These are phyloP conservation scores for Drosophila gaucha DNA, from an alignment of 2,888 invertebrate species.

Conservation along the genomic window DNA sequence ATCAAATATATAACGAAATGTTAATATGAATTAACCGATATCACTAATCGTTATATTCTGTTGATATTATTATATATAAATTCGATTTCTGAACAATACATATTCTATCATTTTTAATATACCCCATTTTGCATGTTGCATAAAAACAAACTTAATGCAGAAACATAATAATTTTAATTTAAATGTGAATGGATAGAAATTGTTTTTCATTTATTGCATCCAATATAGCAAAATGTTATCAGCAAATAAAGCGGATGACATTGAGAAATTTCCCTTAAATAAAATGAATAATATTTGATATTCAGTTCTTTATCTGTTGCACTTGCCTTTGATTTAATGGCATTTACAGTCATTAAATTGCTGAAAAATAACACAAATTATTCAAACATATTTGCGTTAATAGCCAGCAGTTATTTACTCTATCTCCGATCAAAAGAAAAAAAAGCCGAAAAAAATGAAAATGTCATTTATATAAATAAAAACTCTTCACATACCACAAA, in stretches of 20 bases:
- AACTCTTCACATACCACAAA: conserved; percentile 47
- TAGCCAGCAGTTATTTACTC: conserved; percentile 59
- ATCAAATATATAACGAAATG: background rate
- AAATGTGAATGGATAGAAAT: conserved; percentile 58
- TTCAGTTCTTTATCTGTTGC: conserved; percentile 39
- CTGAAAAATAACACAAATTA: conserved; percentile 28
- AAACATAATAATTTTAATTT: conserved; percentile 63
- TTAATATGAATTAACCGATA: too few species aligned
- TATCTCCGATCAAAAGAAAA: conserved; percentile 21
- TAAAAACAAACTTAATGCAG: background rate
- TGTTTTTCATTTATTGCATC: conserved; percentile 44
- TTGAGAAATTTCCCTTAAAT: conserved; percentile 28
- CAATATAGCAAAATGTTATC: conserved; percentile 58
- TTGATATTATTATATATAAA: background rate
- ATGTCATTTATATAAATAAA: conserved; percentile 25
- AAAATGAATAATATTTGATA: conserved; percentile 33
- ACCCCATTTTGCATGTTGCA: background rate
- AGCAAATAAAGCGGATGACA: conserved; percentile 32
- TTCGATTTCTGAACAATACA: background rate
- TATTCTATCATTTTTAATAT: background rate
- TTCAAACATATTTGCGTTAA: conserved; percentile 56
- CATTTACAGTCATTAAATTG: conserved; percentile 63
- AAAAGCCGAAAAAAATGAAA: conserved; percentile 14
- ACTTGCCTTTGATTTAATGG: conserved; percentile 48
- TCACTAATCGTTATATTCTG: too few species aligned